These are phyloP conservation scores for Gavialis gangeticus DNA, from an alignment of 2,113 vertebrate species.

Conservation along the genomic window DNA sequence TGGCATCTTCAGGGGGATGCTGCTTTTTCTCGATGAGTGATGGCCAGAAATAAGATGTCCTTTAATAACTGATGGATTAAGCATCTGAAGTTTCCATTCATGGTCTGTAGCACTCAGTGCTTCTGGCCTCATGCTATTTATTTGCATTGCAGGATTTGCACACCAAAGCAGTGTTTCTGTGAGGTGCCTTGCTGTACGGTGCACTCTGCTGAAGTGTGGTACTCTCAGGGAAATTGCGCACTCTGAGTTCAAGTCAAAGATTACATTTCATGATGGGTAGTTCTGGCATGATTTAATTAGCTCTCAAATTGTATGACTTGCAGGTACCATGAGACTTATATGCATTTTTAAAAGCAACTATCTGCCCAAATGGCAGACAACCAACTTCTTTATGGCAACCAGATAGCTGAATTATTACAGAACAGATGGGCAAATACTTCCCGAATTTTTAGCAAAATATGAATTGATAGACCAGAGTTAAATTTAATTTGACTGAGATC, in stretches of 20 bases:
- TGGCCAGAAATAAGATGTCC: background rate
- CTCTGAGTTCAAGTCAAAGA: background rate
- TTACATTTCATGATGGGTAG: conserved; percentile 19
- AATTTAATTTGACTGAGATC: conserved; percentile 51
- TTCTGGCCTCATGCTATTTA: background rate
- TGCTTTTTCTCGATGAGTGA: background rate
- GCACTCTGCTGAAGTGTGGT: background rate
- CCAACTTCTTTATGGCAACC: conserved; percentile 67
- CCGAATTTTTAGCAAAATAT: conserved; percentile 59
- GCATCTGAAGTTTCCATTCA: background rate
- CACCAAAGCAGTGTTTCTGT: accelerated
- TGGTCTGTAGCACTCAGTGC: background rate
- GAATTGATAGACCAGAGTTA: conserved; percentile 60
- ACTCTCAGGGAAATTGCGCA: background rate
- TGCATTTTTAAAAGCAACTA: conserved; percentile 27
- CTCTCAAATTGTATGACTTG: conserved; percentile 44
- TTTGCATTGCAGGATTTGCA: accelerated
- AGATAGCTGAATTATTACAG: conserved; percentile 69
- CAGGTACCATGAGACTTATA: conserved; percentile 39
- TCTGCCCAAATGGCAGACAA: conserved; percentile 52
- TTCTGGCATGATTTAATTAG: conserved; percentile 68
- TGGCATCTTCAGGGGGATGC: background rate
- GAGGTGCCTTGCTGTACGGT: accelerated
- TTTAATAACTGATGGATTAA: background rate
- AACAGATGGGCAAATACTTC: conserved; percentile 73